These are phyloP conservation scores for Lacerta bilineata DNA, from an alignment of 2,797 vertebrate genomes.

Conservation along the genomic window DNA sequence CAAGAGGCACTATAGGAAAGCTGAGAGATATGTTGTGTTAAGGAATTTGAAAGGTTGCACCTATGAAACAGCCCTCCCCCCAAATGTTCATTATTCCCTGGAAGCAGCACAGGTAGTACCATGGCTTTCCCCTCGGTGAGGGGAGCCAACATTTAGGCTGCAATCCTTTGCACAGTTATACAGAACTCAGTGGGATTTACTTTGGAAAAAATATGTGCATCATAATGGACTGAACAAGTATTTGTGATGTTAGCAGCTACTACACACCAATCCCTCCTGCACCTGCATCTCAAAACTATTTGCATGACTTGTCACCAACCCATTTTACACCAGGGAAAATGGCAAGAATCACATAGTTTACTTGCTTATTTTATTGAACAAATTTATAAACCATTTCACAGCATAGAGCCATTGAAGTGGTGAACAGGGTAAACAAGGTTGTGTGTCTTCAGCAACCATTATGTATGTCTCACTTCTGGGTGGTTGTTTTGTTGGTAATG, in stretches of 20 bases:
- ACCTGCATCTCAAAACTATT: not conserved
- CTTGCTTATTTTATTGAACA: not conserved
- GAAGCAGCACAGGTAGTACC: not conserved
- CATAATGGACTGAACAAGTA: not conserved
- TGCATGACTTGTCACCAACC: not conserved
- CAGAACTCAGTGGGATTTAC: not conserved
- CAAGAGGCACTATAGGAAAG: too few species aligned
- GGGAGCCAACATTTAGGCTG: not conserved
- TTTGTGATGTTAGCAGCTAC: not conserved
- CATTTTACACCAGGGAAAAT: not conserved
- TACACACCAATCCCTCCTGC: not conserved
- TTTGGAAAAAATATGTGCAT: not conserved
- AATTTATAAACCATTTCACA: too few species aligned
- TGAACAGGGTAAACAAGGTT: not conserved
- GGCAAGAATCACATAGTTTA: not conserved
- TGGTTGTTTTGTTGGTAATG: not conserved
- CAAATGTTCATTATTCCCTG: not conserved
- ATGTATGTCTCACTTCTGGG: not conserved
- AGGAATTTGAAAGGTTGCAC: not conserved
- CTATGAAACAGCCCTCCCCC: not conserved
- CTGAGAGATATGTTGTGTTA: not conserved
- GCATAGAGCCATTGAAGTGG: too few species aligned
- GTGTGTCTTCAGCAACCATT: too few species aligned
- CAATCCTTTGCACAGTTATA: not conserved
- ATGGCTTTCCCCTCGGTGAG: not conserved